These are phyloP conservation scores for Tenthredo livida DNA, from an alignment of 2,888 invertebrate genomes.

Conservation along the genomic window DNA sequence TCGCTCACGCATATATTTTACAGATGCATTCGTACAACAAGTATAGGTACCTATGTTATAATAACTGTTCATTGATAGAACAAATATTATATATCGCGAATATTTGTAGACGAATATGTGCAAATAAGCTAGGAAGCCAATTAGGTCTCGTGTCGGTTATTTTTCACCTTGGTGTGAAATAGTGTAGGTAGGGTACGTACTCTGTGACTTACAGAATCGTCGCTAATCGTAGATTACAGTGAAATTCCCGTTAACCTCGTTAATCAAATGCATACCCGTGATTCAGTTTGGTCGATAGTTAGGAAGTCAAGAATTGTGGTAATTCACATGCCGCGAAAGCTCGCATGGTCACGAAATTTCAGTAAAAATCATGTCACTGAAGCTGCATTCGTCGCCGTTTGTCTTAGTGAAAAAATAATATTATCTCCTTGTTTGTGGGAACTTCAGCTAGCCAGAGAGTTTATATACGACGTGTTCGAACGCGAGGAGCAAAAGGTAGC, in stretches of 20 bases:
- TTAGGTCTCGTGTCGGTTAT: background rate
- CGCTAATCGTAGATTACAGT: conserved; percentile 12
- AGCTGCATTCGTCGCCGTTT: background rate
- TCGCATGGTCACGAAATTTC: background rate
- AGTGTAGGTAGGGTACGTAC: background rate
- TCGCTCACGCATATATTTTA: background rate
- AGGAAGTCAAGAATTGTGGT: background rate
- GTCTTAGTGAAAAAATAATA: background rate
- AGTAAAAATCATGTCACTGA: background rate
- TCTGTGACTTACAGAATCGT: background rate
- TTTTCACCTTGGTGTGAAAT: conserved; percentile 23
- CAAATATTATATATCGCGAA: background rate
- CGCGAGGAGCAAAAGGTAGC: conserved; percentile 38
- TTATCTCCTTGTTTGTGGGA: conserved; percentile 1
- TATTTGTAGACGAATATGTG: background rate
- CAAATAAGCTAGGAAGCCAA: background rate
- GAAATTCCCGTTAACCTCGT: conserved; percentile 6
- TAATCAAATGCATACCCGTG: background rate
- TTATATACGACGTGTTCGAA: conserved; percentile 1
- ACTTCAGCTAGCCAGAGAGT: background rate
- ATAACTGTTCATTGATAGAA: background rate
- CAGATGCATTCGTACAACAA: background rate
- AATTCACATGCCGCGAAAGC: background rate
- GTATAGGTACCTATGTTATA: background rate
- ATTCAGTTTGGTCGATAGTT: background rate